phyloP scores from a whole-genome alignment of 2,113 vertebrate species.

The Otus sunia region DNA sequence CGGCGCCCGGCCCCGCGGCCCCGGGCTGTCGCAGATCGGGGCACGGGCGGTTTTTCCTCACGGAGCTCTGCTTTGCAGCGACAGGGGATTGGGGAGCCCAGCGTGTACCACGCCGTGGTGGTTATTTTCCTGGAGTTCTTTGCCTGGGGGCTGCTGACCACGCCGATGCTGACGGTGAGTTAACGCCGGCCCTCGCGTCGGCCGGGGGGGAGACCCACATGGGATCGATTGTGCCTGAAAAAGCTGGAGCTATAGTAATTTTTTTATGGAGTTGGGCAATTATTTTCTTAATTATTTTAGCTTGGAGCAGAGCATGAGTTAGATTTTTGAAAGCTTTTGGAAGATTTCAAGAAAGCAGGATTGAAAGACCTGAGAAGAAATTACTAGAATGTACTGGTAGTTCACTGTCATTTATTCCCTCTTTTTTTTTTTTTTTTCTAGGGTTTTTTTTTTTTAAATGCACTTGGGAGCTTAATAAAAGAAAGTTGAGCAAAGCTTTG shows the following conservation, averaged over 20 bases:
- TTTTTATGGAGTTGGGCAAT: not conserved
- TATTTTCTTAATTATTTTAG: not conserved
- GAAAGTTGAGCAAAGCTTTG: not conserved
- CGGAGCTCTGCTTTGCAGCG: slow-evolving; percentile 69
- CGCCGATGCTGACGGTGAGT: slow-evolving; percentile 85
- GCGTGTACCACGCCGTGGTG: slow-evolving; percentile 90
- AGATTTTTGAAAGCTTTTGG: not conserved
- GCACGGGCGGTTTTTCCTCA: fast-evolving
- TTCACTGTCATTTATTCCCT: not conserved
- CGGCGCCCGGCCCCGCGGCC: fast-evolving
- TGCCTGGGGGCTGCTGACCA: slow-evolving; percentile 89
- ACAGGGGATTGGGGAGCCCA: slow-evolving; percentile 89
- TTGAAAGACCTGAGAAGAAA: not conserved
- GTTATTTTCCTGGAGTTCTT: slow-evolving; percentile 94
- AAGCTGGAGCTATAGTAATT: not conserved
- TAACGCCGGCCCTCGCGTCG: too few relatives aligned
- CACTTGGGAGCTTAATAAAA: not conserved
- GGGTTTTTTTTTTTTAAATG: too few relatives aligned
- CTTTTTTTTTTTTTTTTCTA: too few relatives aligned
- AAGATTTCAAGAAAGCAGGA: not conserved
- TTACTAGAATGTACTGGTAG: not conserved
- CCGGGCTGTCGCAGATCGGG: fast-evolving
- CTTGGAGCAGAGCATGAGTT: not conserved
- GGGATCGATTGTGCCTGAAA: not conserved
- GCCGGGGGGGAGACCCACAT: not conserved